Conservation (phyloP, 2,113 vertebrate species). For the Haliaeetus leucogaster region DNA sequence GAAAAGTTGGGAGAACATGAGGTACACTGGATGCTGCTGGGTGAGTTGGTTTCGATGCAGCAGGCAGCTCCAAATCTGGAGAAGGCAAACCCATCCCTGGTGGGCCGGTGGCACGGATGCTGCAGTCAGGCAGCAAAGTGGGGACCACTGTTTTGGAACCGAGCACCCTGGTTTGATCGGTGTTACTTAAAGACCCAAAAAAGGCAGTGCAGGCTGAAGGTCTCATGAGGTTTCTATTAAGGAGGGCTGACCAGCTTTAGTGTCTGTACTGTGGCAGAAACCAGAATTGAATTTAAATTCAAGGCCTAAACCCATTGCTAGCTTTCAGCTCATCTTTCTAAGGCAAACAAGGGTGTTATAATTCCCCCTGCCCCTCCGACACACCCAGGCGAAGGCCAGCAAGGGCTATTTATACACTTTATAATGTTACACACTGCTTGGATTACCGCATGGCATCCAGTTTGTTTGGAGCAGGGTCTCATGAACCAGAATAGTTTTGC, state of each 20-base stretch:
- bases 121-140: accelerated
- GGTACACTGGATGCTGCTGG: neutral
- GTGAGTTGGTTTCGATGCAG: neutral
- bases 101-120: accelerated
- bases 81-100: neutral
- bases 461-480: neutral
- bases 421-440: neutral
- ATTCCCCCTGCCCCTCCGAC: neutral
- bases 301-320: neutral
- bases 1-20: neutral
- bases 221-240: neutral
- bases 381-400: neutral
- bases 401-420: neutral
- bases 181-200: neutral
- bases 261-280: neutral
- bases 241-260: neutral
- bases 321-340: neutral
- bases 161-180: accelerated
- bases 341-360: neutral
- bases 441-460: neutral
- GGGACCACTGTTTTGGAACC: neutral
- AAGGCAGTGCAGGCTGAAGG: neutral
- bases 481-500: neutral
- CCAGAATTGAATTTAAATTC: neutral
- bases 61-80: neutral